Evolutionary conservation across 1,140 invertebrate species (phyloP), one percentile per base, ranked within the genome.

Genomic region (Nasonia longicornis): DNA sequence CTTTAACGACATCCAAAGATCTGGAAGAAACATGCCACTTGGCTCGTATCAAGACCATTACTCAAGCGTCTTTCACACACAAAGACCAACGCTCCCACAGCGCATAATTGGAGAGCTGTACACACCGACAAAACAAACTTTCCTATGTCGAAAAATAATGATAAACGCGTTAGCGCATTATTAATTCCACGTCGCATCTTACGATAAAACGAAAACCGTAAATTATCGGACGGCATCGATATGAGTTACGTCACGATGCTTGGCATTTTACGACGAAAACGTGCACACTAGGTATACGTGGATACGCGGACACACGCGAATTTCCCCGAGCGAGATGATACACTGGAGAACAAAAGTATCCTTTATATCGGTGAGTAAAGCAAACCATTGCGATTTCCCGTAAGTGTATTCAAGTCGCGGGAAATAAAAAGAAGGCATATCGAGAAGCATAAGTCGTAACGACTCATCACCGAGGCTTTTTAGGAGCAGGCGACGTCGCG

Each of bases 1-100:
- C 87, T 88, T 88, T 89, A 89, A 89, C 87, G 87, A 88, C 82
- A 83, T 77, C 78, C 83, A 84, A 84, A 84, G 83, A 84, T 69
- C 81, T 80, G 85, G 86, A 87, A 87, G 85, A 64, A 81, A 86
- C 42, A 81, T 73, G 80, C 73, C 67, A 83, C 81, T 72, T 35
- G 31, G 66, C 75, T 12, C 42, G n/a, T 45, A 71, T 82, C 69
- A 74, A 74, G 63, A 48, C 81, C 76, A 79, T 79, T 79, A 79
- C 31, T 82, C 71, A 82, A 78, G 63, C 71, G 81, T 74, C 81
- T 82, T 79, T 82, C 71, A 79, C 79, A 82, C 12, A 79, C 81
- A 64, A 74, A 58, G 81, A 67, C 71, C 66, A 81, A 72, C 63
- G 10, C 31, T 69, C 73, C 78, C 70, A 72, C 82, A 71, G 38